Evolutionary conservation across 2,888 invertebrate genomes (phyloP), one percentile per base, ranked within the genome.

Genomic region (Bombylius discolor): DNA sequence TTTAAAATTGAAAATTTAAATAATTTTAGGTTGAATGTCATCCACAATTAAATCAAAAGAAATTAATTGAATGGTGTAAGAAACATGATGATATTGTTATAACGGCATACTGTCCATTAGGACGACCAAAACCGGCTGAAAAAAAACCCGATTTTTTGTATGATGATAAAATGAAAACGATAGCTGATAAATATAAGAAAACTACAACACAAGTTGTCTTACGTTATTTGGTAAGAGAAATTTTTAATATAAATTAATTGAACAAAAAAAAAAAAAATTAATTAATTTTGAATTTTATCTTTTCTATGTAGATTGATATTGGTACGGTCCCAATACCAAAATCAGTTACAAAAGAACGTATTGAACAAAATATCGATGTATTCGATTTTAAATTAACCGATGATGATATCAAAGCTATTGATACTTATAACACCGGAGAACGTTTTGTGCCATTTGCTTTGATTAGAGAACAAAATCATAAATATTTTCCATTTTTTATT

Each of bases 101-200:
- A 61, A 83, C 78, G 67, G 89, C 77, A 0, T 92, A 87, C 71
- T 83, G 85, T 45, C 89, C 89, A 0, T 77, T 91, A 56, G 89
- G 87, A 14, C 78, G 79, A 39, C 80, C 80, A 1, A 74, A 77
- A 67, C 61, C 72, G 8, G 64, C 67, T 0, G 75, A 77, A 53
- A 47, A 67, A 14, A 68, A 64, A 57, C 80, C 83, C 0, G 72
- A 65, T 5, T 73, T 81, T 59, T 61, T 69, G 9, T 78, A 79
- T 46, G 77, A 81, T 57, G 73, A 77, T 0, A 73, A 74, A 59
- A 76, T 84, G 2, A 64, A 74, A 6, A 72, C 69, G 39, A 79
- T 85, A 12, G 81, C 78, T 0, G 68, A 73, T 9, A 84, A 83
- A 58, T 79, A 85, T 59, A 76, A 77, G 3, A 85, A 85, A 71